These are phyloP conservation scores for Anarhynchus alexandrinus DNA, from an alignment of 2,113 vertebrate species.

Conservation along the genomic window DNA sequence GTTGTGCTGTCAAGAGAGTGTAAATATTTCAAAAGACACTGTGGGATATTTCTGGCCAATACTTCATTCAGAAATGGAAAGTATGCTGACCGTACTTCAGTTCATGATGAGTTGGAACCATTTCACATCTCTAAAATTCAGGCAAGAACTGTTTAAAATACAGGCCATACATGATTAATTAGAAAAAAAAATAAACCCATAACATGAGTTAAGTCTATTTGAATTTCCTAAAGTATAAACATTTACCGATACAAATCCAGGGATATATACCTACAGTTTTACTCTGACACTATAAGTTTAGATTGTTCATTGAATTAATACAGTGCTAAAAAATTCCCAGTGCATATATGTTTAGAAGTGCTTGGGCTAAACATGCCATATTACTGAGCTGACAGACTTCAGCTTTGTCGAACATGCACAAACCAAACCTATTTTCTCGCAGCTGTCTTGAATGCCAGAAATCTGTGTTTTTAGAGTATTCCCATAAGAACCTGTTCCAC, in stretches of 20 bases:
- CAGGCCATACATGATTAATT: neutral
- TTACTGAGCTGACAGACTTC: slow-evolving; percentile 6
- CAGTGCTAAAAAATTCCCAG: neutral
- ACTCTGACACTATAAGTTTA: neutral
- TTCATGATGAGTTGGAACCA: neutral
- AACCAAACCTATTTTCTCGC: neutral
- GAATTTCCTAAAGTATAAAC: neutral
- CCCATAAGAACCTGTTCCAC: neutral
- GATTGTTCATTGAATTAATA: neutral
- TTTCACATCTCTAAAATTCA: neutral
- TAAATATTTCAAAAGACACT: neutral
- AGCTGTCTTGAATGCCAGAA: slow-evolving; percentile 18
- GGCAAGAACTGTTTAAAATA: neutral
- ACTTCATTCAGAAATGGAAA: neutral
- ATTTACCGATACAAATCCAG: neutral
- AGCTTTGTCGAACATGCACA: neutral
- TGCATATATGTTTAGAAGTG: neutral
- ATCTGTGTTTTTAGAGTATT: neutral
- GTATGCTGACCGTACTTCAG: neutral
- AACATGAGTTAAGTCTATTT: neutral
- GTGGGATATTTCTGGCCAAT: neutral
- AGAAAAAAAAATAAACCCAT: neutral
- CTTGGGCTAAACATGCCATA: neutral
- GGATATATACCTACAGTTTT: neutral
- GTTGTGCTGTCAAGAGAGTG: neutral